Base-by-base conservation (phyloP, 2,797 vertebrate genomes). In the Hylomyscus alleni region DNA sequence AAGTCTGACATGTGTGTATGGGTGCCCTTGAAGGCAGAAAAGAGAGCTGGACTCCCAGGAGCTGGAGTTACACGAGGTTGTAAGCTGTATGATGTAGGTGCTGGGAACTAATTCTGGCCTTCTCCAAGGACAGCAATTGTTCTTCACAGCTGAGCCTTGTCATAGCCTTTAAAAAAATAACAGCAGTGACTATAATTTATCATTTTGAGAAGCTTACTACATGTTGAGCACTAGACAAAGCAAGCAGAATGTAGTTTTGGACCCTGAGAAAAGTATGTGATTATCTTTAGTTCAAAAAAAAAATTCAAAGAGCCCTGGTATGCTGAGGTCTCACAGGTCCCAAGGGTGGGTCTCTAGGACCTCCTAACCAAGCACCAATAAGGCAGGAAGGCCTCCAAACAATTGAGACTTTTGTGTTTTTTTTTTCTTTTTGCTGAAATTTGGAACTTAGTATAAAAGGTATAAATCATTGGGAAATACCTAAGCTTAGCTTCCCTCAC, bases 401-500 rank as follows among this genome's bases (percentile, higher is more conserved):
- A 82, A 19, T 31, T 34, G 12, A 47, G 37, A 62, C 8, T 26
- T 81, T 31, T 31, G 62, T 29, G 14, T 7, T 34, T 15, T 34
- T 67, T 7, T 15, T 81, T 54, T n/a, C 37, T 14, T 81, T 83
- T 69, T 37, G 78, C n/a, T 56, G 52, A 40, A 84, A 80, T 83
- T 86, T 94, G 14, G 62, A 89, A 89, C 93, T 94, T 81, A 17
- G 88, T 81, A 75, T 69, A 37, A 40, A 54, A 85, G 69, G 15
- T 26, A 80, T 80, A 80, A 58, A 77, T 76, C 14, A 83, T 11
- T 19, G 14, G 92, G 50, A 86, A 94, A 73, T 17, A 80, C 34
- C 40, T 54, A 77, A 73, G 85, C 37, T 50, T 83, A 78, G 31
- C 13, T 40, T 80, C 58, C 75, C 50, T 90, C 19, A 9, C 17